Conservation (phyloP, 1,140 invertebrate species). For the Trachymyrmex septentrionalis region DNA sequence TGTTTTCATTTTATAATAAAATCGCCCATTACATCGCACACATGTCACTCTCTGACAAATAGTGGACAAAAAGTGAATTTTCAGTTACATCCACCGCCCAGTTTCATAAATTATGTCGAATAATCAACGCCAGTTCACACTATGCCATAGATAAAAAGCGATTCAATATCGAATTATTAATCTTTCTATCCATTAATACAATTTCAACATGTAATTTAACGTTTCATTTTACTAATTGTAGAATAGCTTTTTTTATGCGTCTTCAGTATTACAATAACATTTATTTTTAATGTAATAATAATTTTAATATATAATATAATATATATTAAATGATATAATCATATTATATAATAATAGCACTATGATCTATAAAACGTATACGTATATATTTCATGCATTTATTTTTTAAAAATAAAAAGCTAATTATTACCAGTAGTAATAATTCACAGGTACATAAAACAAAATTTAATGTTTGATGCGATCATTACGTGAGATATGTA, state of each 20-base stretch:
- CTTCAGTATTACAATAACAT: background rate
- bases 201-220: slow-evolving; percentile 31
- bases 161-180: slow-evolving; percentile 52
- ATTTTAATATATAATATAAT: background rate
- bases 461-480: too few species aligned
- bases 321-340: too few species aligned
- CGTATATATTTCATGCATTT: background rate
- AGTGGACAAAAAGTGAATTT: slow-evolving; percentile 38
- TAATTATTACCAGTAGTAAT: background rate
- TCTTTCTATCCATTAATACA: slow-evolving; percentile 30
- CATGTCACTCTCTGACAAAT: slow-evolving; percentile 42
- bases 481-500: too few species aligned
- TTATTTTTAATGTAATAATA: background rate
- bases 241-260: background rate
- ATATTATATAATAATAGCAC: too few species aligned
- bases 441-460: too few species aligned
- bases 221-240: slow-evolving; percentile 33
- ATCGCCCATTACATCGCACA: background rate
- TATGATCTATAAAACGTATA: background rate
- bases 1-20: slow-evolving; percentile 2
- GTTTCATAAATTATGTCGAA: slow-evolving; percentile 46
- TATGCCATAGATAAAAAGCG: background rate
- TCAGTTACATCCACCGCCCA: background rate
- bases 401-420: slow-evolving; percentile 12
- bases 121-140: slow-evolving; percentile 17